Conservation (phyloP, 2,113 vertebrate species). For the Micromys minutus region DNA sequence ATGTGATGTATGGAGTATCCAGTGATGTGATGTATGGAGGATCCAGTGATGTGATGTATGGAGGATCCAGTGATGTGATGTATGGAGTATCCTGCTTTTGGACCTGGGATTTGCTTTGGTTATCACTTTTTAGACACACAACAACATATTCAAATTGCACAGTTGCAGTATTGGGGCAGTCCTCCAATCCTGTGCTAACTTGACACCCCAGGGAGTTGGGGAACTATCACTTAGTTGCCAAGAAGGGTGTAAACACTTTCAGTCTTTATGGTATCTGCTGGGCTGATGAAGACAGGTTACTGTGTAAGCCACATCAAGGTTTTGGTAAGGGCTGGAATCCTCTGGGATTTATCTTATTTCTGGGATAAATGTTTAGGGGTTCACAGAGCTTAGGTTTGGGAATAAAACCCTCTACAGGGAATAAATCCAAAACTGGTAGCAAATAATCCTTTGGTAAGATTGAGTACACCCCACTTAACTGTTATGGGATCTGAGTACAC, state of each 20-base stretch:
- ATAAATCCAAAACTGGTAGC: not conserved
- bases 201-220: not conserved
- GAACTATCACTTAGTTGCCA: not conserved
- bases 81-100: not conserved
- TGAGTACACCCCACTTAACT: not conserved
- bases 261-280: not conserved
- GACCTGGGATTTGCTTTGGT: not conserved
- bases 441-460: not conserved
- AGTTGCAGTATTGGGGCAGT: too few relatives aligned
- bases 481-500: not conserved
- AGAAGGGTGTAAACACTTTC: not conserved
- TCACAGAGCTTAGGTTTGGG: not conserved
- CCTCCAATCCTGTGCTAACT: not conserved
- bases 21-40: too few relatives aligned
- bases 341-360: not conserved
- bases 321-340: not conserved
- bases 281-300: not conserved
- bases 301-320: not conserved
- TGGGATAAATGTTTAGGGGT: not conserved
- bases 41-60: too few relatives aligned
- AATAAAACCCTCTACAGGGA: not conserved
- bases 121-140: not conserved
- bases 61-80: too few relatives aligned
- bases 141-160: not conserved
- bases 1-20: too few relatives aligned